These are phyloP conservation scores for Cepaea nemoralis DNA, from an alignment of 1,140 invertebrate species.

Conservation along the genomic window DNA sequence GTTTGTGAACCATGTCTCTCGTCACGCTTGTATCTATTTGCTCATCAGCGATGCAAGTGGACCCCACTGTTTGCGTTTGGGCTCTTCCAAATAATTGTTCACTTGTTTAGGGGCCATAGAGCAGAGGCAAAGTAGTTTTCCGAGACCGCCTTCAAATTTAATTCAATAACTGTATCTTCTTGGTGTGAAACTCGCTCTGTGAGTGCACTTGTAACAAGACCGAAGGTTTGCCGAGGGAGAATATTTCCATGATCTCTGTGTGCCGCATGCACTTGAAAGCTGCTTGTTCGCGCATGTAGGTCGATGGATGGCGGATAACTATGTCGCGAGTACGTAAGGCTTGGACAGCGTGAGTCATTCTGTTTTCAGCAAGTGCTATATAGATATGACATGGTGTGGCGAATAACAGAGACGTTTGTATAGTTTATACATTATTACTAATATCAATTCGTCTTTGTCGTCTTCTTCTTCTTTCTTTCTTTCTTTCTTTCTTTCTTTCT, in stretches of 20 bases:
- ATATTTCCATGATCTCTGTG: neutral
- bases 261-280: no score
- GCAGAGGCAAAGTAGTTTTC: constrained; percentile 6
- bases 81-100: constrained; percentile 12
- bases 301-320: no score
- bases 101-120: constrained; percentile 3
- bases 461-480: no score
- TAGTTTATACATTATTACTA: no score
- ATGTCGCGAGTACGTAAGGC: no score
- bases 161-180: neutral
- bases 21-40: constrained; percentile 15
- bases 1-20: neutral
- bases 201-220: neutral
- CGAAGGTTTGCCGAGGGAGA: neutral
- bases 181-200: neutral
- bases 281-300: no score
- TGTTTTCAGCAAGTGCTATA: no score
- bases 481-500: no score
- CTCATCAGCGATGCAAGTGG: neutral
- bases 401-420: no score
- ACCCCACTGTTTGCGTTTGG: neutral
- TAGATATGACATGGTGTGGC: no score
- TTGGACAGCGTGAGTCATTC: no score
- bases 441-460: no score
- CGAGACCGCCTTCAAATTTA: constrained; percentile 1